Base-by-base conservation (phyloP, 2,113 vertebrate species). In the Zosterops hypoxanthus region DNA sequence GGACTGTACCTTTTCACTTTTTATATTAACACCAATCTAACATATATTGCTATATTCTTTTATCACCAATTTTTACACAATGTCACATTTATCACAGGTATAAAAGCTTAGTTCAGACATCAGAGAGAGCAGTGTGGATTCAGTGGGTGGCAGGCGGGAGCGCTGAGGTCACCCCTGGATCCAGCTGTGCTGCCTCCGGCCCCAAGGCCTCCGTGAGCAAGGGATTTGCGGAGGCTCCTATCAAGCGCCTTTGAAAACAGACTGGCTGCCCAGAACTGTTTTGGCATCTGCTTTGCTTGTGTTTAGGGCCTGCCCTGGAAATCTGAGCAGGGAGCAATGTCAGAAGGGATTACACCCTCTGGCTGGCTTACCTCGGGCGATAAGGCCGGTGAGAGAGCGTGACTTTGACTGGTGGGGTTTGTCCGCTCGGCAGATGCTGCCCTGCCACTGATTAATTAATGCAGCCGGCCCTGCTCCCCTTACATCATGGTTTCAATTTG, bases 401-500 rank as follows among this genome's bases (percentile, higher is more conserved):
- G 76, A 26, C 88, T 94, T 76, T 68, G 90, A 61, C 73, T 66
- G 41, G 77, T 50, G 17, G 64, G 24, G 85, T 49, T 95, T 36
- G 36, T 59, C 82, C 56, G 61, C 57, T 41, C 81, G 24, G 63
- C 87, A 82, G 84, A 90, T 83, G 85, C 86, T 66, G 1, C 69
- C 49, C 52, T 1, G 31, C 41, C 82, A 21, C n/a, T 86, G 55
- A 85, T 70, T 90, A 90, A 59, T 81, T 81, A 78, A 68, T 7
- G 61, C 56, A 24, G 64, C 29, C 22, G 3, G 68, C 68, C 70
- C 56, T 92, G 60, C 90, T 90, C 85, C 31, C 0, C 76, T 95
- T 81, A 92, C 93, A 84, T 78, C 93, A 75, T 11, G 80, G 49
- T 90, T 95, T 92, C 95, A 91, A 70, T 96, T 83, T 80, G 81